phyloP scores from a whole-genome alignment of 2,888 invertebrate genomes.

The Drosophila borealis region DNA sequence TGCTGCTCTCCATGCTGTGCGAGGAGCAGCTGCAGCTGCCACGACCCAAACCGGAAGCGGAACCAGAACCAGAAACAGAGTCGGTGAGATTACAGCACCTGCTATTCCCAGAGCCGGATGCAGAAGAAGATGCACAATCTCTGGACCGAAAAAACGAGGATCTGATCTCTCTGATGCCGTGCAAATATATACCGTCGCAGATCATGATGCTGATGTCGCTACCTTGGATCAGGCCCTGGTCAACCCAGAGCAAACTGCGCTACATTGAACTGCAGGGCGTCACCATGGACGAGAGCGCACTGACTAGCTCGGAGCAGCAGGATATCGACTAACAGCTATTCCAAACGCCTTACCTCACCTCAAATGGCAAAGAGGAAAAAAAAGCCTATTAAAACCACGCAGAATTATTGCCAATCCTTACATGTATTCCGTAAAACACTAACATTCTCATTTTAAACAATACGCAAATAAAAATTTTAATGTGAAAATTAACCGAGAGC shows the following conservation, averaged over 20 bases:
- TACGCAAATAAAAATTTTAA: constrained; percentile 36
- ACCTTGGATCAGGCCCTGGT: constrained; percentile 45
- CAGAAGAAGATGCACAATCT: not conserved
- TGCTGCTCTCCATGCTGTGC: constrained; percentile 65
- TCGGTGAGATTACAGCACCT: not conserved
- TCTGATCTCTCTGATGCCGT: constrained; percentile 5
- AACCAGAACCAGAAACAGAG: too few species aligned
- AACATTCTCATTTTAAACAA: constrained; percentile 25
- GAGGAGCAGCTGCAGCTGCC: constrained; percentile 40
- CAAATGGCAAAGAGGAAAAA: not conserved
- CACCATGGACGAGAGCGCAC: constrained; percentile 44
- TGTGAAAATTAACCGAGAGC: constrained; percentile 44
- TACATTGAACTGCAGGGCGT: constrained; percentile 43
- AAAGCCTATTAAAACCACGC: not conserved
- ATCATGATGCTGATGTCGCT: constrained; percentile 58
- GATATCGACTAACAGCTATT: constrained; percentile 42
- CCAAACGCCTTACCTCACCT: not conserved
- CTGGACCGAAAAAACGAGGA: constrained; percentile 5
- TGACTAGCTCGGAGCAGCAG: constrained; percentile 17
- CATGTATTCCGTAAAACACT: constrained; percentile 21
- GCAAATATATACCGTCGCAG: constrained; percentile 41
- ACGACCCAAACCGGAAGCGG: not conserved
- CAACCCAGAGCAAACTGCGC: constrained; percentile 22
- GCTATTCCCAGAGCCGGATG: not conserved
- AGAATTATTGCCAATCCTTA: not conserved